Base-by-base conservation (phyloP, 1,140 invertebrate genomes). In the Cotesia typhae region DNA sequence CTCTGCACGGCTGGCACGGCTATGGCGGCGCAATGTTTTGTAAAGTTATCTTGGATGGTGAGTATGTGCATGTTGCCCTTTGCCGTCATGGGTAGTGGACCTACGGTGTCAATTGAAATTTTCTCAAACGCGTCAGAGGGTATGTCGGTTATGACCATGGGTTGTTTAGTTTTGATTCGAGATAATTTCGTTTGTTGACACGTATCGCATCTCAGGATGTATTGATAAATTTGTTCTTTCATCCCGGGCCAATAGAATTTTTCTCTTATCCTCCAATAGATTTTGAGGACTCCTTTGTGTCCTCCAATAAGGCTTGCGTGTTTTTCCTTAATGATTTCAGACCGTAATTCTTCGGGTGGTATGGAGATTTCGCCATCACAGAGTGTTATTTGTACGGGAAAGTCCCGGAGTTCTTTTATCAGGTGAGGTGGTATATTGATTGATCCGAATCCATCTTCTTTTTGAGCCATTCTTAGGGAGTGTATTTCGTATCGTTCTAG, bases 41-140 rank as follows among this genome's bases (percentile, higher is more conserved):
- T 75, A 38, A 83, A 67, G 70, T 81, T 76, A 70, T 81, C 78
- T 74, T 81, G 77, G 1, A 78, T 67, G 9, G 79, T 79, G 4
- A 83, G 51, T 20, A 71, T 67, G 38, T 72, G 71, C 17, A 3
- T 28, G 14, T 67, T 66, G 12, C 52, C 52, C 2, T 57, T 35
- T 1, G 63, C 52, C 12, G 71, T 72, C 6, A 12, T 47, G 10
- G 47, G 35, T 4, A 72, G 38, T 5, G 71, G 17, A 17, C 17
- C 17, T 17, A 17, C 17, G 17, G 17, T 17, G 17, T 17, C 17
- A 1, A 17, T 17, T 2, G 61, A 69, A 4, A 69, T 57, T 35
- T 70, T 69, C 6, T 73, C 72, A 47, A 67, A 83, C 72, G 69
- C 41, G 28, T 70, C 68, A 28, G 63, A 47, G 10, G 67, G 67